A percentile compares a stretch with the other conserved stretches of the same genome.
These are phyloP conservation scores for Apostichopus leukothele DNA, from an alignment of 53 echinoderm and acorn worm genomes.

Conservation along the genomic window DNA sequence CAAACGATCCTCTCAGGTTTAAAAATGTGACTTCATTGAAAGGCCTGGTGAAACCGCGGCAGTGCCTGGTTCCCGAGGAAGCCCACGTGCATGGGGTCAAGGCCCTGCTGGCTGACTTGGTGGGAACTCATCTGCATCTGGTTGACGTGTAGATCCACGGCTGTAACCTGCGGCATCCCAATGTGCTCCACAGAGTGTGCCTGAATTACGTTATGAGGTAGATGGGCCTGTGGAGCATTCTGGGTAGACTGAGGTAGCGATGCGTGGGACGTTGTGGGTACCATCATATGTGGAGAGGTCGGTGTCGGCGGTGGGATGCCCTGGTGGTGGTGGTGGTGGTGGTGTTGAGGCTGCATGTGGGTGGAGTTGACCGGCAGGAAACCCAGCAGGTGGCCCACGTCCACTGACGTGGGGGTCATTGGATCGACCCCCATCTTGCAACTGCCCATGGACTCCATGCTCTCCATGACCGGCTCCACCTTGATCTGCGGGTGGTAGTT, in stretches of 20 bases:
- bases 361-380: constrained; percentile 71
- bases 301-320: constrained; percentile 58
- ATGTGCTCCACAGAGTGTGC: constrained; percentile 55
- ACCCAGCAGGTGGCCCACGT: constrained; percentile 85
- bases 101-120: constrained; percentile 55
- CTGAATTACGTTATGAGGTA: constrained; percentile 69
- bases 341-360: constrained; percentile 57
- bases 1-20: constrained; percentile 14
- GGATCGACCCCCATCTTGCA: constrained; percentile 67
- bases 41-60: constrained; percentile 97
- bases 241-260: constrained; percentile 75
- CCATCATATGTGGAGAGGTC: constrained; percentile 62
- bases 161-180: constrained; percentile 54
- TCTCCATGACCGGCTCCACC: constrained; percentile 70
- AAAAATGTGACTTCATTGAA: constrained; percentile 73
- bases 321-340: constrained; percentile 57
- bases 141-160: constrained; percentile 66
- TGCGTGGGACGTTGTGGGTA: constrained; percentile 64
- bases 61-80: constrained; percentile 78
- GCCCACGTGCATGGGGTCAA: constrained; percentile 65
- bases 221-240: constrained; percentile 73
- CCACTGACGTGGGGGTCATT: constrained; percentile 74
- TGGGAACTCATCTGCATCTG: constrained; percentile 60
- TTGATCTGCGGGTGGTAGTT: constrained; percentile 62
- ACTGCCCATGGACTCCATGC: constrained; percentile 57